phyloP scores from a whole-genome alignment of 1,140 invertebrate genomes.

The Tetramorium parvispinum region DNA sequence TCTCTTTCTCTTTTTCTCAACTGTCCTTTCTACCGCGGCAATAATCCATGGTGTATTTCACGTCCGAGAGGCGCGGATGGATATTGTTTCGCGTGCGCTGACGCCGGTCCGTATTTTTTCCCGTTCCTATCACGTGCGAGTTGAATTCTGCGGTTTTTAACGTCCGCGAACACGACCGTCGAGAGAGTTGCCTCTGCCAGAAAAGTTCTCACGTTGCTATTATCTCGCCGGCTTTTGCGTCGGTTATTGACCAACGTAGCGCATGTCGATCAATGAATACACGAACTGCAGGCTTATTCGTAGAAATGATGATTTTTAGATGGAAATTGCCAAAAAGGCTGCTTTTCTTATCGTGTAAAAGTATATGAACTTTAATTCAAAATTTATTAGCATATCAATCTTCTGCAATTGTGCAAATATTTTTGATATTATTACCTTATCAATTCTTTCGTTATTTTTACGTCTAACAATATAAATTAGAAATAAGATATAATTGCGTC shows the following conservation, averaged over 20 bases:
- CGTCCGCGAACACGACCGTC: background rate
- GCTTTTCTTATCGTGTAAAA: background rate
- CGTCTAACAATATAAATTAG: background rate
- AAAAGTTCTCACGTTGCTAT: slow-evolving; percentile 23
- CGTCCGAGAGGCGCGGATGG: slow-evolving; percentile 52
- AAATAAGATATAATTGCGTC: background rate
- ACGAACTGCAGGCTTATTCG: background rate
- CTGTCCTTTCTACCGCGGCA: slow-evolving; percentile 15
- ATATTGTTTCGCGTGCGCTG: slow-evolving; percentile 60
- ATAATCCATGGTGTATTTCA: slow-evolving; percentile 67
- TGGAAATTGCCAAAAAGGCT: background rate
- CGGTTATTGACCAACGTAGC: background rate
- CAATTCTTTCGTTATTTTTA: background rate
- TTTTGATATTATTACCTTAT: background rate
- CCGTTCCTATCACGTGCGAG: slow-evolving; percentile 1
- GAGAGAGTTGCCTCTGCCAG: background rate
- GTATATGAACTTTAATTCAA: background rate
- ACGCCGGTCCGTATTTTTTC: background rate
- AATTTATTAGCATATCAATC: background rate
- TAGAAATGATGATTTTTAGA: background rate
- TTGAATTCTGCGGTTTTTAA: slow-evolving; percentile 38
- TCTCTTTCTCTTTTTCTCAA: background rate
- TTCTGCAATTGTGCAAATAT: background rate
- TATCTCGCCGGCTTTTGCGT: background rate
- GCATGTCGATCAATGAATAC: background rate